Evolutionary conservation across 2,797 vertebrate genomes (phyloP), one percentile per base, ranked within the genome.

Genomic region (Xiphorhynchus erythropygius): DNA sequence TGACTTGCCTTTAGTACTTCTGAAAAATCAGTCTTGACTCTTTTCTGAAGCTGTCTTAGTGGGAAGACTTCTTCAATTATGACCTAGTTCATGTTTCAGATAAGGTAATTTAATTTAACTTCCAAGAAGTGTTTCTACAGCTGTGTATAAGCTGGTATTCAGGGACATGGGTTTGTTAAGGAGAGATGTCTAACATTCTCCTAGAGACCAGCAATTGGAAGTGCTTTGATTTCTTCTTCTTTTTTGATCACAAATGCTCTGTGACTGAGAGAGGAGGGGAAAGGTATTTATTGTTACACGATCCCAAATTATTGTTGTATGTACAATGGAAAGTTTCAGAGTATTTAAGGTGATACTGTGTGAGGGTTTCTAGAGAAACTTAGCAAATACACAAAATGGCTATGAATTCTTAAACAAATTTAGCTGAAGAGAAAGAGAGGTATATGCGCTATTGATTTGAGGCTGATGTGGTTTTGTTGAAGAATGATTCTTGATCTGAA

Each of bases 1-100:
- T 60, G 86, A 84, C 91, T 89, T 95, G 93, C 39, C 60, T 92
- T 87, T 87, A 78, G 46, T 89, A 22, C 46, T 89, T 70, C 39
- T 60, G 68, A 35, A 39, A 80, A 93, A 25, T 90, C 44, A 52
- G 0, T 59, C 87, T 82, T 64, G 52, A 27, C 55, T 84, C 41
- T 86, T 62, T 49, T 25, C 57, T 81, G 62, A 87, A 73, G 55
- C 81, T 89, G 23, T 50, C 52, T 68, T 39, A 35, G 76, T 52
- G 46, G 49, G 41, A 64, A 50, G 68, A 39, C 41, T 70, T 49
- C 63, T 67, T 84, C 49, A 15, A 21, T 88, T 79, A 77, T 49
- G 41, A 69, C 6, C 22, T 68, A 35, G 75, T 50, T 87, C 46
- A 27, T 64, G 46, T 92, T 94, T 81, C 46, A 47, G 68, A 82